Evolutionary conservation across 2,113 vertebrate genomes (phyloP).

Genomic region (Seriola dumerili): DNA sequence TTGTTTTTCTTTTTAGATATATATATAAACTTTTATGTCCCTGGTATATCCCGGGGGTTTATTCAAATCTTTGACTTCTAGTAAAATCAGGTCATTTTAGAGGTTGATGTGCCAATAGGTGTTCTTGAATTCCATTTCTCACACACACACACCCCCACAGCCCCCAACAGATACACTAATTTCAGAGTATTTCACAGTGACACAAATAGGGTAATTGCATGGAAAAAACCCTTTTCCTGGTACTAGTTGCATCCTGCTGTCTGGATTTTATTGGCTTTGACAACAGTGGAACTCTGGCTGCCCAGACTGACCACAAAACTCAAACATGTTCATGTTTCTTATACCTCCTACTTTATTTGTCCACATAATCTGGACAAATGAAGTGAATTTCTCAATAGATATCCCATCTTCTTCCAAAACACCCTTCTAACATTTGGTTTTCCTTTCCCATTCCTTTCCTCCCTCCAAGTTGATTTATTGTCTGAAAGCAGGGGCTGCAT

Average conservation of each 20-base stretch:
- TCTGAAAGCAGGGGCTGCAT: conserved; percentile 3
- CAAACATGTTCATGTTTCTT: background rate
- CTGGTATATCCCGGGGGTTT: background rate
- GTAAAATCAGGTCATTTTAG: background rate
- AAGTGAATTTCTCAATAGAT: background rate
- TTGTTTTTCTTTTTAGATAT: background rate
- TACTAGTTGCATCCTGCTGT: background rate
- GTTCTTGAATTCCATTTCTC: background rate
- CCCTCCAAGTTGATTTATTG: conserved; percentile 9
- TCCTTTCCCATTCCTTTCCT: background rate
- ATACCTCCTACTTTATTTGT: background rate
- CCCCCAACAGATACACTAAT: background rate
- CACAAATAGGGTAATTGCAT: background rate
- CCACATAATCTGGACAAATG: conserved; percentile 13
- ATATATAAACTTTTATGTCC: background rate
- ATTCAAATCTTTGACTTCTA: background rate
- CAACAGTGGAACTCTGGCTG: background rate
- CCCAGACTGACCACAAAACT: background rate
- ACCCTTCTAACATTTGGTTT: background rate
- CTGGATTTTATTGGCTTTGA: background rate
- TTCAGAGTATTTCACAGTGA: background rate
- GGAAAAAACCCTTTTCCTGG: background rate
- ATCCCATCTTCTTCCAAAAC: background rate
- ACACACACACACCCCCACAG: background rate
- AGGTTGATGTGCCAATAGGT: background rate